Evolutionary conservation across 2,113 vertebrate species (phyloP).

Genomic region (Tringa solitaria): DNA sequence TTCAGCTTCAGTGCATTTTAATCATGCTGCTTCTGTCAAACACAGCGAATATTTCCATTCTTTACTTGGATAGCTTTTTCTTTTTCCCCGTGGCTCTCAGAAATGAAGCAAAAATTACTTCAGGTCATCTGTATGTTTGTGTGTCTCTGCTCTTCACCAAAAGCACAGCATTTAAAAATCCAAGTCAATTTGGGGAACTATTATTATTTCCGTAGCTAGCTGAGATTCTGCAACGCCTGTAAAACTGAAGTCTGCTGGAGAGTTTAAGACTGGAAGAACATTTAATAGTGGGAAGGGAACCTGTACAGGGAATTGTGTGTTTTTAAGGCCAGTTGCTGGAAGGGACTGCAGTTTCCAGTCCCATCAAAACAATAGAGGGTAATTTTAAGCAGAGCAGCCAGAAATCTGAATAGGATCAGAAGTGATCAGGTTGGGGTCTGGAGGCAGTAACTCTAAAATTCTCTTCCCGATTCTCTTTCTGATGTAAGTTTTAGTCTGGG

Average conservation of each 20-base stretch:
- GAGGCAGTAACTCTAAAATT: not conserved
- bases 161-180: not conserved
- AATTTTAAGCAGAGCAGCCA: not conserved
- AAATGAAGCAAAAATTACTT: constrained; percentile 13
- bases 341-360: not conserved
- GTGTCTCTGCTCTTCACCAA: constrained; percentile 1
- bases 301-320: not conserved
- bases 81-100: not conserved
- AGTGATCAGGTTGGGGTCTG: not conserved
- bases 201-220: not conserved
- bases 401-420: not conserved
- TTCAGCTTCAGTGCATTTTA: constrained; percentile 68
- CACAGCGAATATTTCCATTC: constrained; percentile 23
- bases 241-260: not conserved
- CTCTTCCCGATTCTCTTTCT: not conserved
- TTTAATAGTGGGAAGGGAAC: not conserved
- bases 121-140: not conserved
- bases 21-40: constrained; percentile 63
- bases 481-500: not conserved
- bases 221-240: not conserved
- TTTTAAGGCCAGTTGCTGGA: not conserved
- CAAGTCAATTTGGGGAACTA: not conserved
- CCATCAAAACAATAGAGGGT: not conserved
- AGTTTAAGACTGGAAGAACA: not conserved
- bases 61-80: constrained; percentile 29